phyloP scores from a whole-genome alignment of 92 coral and sea anemone species.

The Muricea muricata region DNA sequence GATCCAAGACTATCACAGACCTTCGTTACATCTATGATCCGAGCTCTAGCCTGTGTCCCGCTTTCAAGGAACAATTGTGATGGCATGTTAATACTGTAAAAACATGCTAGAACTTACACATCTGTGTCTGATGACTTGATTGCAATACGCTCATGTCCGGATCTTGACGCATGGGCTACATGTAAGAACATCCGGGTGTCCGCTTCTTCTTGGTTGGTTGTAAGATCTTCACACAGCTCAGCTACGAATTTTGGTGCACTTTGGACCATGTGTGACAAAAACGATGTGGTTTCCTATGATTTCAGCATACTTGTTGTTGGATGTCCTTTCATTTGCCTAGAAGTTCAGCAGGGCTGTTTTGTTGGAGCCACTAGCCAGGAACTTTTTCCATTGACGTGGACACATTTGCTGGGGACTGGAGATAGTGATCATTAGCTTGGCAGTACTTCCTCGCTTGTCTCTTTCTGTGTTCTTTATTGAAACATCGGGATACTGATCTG shows the following conservation, averaged over 20 bases:
- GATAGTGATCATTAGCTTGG: constrained; percentile 50
- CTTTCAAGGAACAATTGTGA: constrained; percentile 56
- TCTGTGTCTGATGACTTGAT: constrained; percentile 62
- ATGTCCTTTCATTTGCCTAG: constrained; percentile 52
- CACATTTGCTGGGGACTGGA: constrained; percentile 65
- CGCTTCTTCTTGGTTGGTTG: constrained; percentile 66
- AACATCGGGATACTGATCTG: constrained; percentile 63
- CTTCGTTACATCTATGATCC: background rate
- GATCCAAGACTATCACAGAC: constrained; percentile 56
- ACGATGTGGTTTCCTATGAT: too few species aligned
- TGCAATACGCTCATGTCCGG: constrained; percentile 36
- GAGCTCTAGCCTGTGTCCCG: constrained; percentile 62
- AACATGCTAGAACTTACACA: constrained; percentile 62
- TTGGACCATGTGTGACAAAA: constrained; percentile 40
- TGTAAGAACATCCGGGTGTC: constrained; percentile 71
- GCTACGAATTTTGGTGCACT: constrained; percentile 48
- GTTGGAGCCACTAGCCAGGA: constrained; percentile 51
- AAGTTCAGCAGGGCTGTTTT: constrained; percentile 58
- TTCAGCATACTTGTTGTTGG: too few species aligned
- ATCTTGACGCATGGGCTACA: constrained; percentile 55
- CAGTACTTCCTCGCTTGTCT: constrained; percentile 55
- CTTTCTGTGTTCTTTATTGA: constrained; percentile 70
- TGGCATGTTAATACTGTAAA: constrained; percentile 38
- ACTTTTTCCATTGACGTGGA: constrained; percentile 70
- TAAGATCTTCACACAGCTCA: too few species aligned